A percentile compares a stretch with the other conserved stretches of the same genome.
phyloP scores from a whole-genome alignment of 2,797 vertebrate species.

The Phyllotis vaccarum region DNA sequence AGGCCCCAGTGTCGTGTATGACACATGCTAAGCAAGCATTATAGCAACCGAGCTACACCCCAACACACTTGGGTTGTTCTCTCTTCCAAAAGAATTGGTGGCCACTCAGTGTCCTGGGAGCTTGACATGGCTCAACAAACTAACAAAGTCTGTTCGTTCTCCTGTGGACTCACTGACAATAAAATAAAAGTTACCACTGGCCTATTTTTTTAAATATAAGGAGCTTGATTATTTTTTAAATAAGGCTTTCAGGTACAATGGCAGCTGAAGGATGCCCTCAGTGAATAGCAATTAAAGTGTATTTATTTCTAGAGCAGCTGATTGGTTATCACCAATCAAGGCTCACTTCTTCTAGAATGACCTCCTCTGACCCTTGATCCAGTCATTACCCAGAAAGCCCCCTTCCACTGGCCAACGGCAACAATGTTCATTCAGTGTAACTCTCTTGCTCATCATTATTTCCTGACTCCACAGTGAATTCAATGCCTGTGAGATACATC shows the following conservation, averaged over 20 bases:
- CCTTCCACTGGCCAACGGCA: background rate
- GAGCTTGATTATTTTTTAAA: conserved; percentile 35
- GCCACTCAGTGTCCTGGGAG: background rate
- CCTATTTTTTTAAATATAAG: conserved; percentile 22
- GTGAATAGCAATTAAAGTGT: background rate
- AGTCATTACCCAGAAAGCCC: background rate
- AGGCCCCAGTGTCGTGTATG: background rate
- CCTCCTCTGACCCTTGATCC: background rate
- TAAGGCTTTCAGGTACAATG: background rate
- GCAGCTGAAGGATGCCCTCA: background rate
- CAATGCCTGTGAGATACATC: background rate
- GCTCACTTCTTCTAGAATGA: background rate
- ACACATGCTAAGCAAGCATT: background rate
- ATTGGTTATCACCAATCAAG: background rate
- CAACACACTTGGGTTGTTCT: background rate
- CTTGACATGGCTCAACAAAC: background rate
- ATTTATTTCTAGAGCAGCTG: conserved; percentile 1
- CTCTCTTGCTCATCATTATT: background rate
- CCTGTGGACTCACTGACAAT: background rate
- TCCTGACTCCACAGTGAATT: background rate
- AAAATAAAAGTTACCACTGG: background rate
- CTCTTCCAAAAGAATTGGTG: conserved; percentile 21
- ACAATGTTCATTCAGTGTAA: background rate
- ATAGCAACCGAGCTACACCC: background rate
- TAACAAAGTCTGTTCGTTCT: background rate